These are phyloP conservation scores for Actinia tenebrosa DNA, from an alignment of 64 coral and sea anemone genomes.

Conservation along the genomic window DNA sequence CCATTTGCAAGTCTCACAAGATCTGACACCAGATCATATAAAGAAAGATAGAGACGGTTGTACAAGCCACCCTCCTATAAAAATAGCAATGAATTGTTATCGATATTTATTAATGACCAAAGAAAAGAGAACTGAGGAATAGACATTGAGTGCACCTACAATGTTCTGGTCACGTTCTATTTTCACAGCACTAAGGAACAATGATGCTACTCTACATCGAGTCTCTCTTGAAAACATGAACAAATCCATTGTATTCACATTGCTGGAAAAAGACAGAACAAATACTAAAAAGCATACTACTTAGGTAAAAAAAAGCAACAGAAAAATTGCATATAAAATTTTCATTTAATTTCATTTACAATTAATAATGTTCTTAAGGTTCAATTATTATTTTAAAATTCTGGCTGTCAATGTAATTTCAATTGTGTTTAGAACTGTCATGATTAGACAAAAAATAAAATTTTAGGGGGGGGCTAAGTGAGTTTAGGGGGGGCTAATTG, in stretches of 20 bases:
- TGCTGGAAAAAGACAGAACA: constrained; percentile 27
- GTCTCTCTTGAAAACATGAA: constrained; percentile 79
- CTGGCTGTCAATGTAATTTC: no score
- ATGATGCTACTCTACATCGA: constrained; percentile 61
- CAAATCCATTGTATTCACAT: constrained; percentile 70
- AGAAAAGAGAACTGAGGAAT: not conserved
- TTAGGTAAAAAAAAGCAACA: not conserved
- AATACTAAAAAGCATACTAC: not conserved
- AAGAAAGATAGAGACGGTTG: constrained; percentile 73
- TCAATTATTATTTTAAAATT: no score
- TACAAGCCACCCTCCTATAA: constrained; percentile 82
- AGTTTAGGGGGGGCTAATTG: no score
- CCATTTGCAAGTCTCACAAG: constrained; percentile 78
- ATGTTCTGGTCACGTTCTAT: constrained; percentile 91
- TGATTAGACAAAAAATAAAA: no score
- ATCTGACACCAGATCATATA: constrained; percentile 93
- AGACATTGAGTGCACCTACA: constrained; percentile 44
- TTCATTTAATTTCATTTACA: no score
- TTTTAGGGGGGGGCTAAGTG: no score
- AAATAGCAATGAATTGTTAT: not conserved
- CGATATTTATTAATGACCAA: no score
- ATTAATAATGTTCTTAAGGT: not conserved
- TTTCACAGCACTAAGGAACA: constrained; percentile 89
- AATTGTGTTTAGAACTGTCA: no score
- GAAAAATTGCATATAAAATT: no score